Evolutionary conservation across 2,888 invertebrate species (phyloP), one percentile per base, ranked within the genome.

Genomic region (Temnothorax unifasciatus): DNA sequence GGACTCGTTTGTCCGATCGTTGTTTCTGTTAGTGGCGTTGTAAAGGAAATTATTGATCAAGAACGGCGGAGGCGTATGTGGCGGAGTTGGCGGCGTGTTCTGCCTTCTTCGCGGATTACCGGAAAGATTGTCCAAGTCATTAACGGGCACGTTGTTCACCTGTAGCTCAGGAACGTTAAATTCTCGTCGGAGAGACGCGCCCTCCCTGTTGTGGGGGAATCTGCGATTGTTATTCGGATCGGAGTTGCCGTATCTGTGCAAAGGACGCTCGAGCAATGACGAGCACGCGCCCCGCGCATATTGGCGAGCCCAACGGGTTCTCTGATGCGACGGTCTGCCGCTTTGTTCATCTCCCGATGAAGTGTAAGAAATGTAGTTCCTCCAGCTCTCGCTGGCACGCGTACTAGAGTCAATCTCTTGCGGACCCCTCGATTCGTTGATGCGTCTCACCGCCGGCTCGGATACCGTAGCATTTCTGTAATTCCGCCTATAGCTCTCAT

Each of bases 91-190:
- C 3, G 86, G 81, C 50, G 84, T 29, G 54, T 63, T 82, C 8
- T 82, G 88, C 34, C 85, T 82, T 69, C 86, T 81, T 79, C 85
- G 63, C 38, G 68, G 63, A 68, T 84, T 87, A 44, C 71, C 85
- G n/a, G 88, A 86, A 4, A 88, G 54, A 77, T 82, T 91, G 34
- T 86, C 89, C 15, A 92, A 90, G 25, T 95, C 95, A 15, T 94
- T 93, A 1, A 95, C 93, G 0, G 96, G 96, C n/a, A 96, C 95
- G 89, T 97, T 96, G 88, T 96, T 96, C 50, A 97, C 96, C 89
- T 96, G 96, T 90, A 97, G 96, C 15, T 96, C 94, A 2, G 96
- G 96, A 90, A 96, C 95, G 1, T 93, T 93, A 25, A 93, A 92
- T 25, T 90, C 89, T 25, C 86, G 88, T 47, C 90, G 88, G 8